Conservation (phyloP, 2,888 invertebrate species). For the Mimachlamys varia region DNA sequence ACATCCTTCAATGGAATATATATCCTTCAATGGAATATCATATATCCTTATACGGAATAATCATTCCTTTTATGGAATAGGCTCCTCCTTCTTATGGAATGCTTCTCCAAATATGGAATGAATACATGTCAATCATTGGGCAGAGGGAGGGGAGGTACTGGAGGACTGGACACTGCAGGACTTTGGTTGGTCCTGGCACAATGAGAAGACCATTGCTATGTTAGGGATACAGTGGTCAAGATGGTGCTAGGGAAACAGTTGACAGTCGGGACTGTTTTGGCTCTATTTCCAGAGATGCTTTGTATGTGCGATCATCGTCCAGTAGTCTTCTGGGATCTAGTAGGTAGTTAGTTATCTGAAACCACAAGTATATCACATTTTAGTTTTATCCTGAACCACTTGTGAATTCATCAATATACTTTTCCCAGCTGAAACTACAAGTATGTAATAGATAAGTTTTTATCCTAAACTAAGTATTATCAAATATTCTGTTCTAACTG, state of each 20-base stretch:
- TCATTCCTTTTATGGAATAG: constrained; percentile 1
- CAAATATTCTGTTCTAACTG: too few species aligned
- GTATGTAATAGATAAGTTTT: not conserved
- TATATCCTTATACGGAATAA: constrained; percentile 5
- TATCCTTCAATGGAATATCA: not conserved
- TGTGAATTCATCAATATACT: too few species aligned
- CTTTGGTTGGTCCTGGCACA: not conserved
- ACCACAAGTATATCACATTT: not conserved
- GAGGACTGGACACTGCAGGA: constrained; percentile 35
- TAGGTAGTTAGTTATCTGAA: constrained; percentile 88
- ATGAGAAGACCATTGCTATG: not conserved
- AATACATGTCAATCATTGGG: not conserved
- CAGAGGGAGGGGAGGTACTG: constrained; percentile 19
- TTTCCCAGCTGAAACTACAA: not conserved
- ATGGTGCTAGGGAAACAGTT: constrained; percentile 64
- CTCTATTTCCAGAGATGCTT: constrained; percentile 91
- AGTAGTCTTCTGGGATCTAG: constrained; percentile 89
- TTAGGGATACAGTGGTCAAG: constrained; percentile 41
- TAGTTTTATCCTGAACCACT: too few species aligned
- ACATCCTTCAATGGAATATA: not conserved
- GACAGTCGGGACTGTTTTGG: constrained; percentile 84
- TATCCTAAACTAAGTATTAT: not conserved
- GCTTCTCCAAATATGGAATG: constrained; percentile 34
- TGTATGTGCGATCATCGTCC: constrained; percentile 91
- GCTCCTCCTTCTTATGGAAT: not conserved